Percentiles rank a stretch among this genome's conserved stretches.
Evolutionary conservation across 2,888 invertebrate genomes (phyloP).

Genomic region (Omphaloscelis lunosa): DNA sequence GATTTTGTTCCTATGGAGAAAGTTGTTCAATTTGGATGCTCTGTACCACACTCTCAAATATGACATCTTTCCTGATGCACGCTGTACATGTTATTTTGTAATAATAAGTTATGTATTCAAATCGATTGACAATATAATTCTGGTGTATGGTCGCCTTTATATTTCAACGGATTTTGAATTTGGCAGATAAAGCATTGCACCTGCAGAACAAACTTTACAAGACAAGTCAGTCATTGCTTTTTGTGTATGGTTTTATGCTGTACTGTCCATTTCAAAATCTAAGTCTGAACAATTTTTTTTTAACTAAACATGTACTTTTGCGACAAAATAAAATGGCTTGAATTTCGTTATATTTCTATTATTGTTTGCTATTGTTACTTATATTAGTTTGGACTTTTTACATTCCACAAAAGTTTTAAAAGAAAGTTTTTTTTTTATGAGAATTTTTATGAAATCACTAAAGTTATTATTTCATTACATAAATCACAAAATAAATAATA

Average conservation of each 20-base stretch:
- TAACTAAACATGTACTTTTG: background rate
- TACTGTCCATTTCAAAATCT: constrained; percentile 40
- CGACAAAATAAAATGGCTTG: constrained; percentile 11
- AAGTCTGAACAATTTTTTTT: constrained; percentile 23
- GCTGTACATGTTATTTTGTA: background rate
- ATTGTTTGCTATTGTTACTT: constrained; percentile 27
- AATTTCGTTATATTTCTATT: constrained; percentile 1
- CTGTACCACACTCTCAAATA: background rate
- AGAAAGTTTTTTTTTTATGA: background rate
- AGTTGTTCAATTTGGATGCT: background rate
- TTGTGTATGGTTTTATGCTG: background rate
- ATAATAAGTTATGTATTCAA: background rate
- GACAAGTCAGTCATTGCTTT: background rate
- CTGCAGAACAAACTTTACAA: background rate
- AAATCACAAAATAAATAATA: constrained; percentile 33
- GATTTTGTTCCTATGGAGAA: background rate
- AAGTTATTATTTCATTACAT: background rate
- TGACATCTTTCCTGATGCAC: background rate
- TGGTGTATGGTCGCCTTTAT: constrained; percentile 39
- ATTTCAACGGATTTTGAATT: constrained; percentile 24
- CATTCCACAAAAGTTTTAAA: constrained; percentile 35
- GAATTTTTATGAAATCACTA: background rate
- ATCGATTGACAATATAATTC: background rate
- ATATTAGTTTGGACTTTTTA: constrained; percentile 17
- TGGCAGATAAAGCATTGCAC: constrained; percentile 1